phyloP scores from a whole-genome alignment of 2,888 invertebrate genomes.

The Drosophila nr. medialis region DNA sequence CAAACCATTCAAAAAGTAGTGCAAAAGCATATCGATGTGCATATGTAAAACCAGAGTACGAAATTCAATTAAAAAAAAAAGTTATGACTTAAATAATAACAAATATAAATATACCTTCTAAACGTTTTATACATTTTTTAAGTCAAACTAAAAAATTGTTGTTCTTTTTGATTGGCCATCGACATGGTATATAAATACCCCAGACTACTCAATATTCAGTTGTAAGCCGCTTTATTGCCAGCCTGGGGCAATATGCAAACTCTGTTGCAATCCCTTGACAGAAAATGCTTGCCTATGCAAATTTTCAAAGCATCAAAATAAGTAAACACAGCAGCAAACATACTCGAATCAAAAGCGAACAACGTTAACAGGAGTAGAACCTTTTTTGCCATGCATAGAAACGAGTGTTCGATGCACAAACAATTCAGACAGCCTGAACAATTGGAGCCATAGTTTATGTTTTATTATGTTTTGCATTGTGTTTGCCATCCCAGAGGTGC shows the following conservation, averaged over 20 bases:
- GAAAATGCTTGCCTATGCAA: slow-evolving; percentile 70
- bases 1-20: background rate
- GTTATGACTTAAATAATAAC: background rate
- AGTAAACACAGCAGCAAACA: slow-evolving; percentile 26
- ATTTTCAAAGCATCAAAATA: slow-evolving; percentile 43
- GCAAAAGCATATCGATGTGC: background rate
- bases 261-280: slow-evolving; percentile 48
- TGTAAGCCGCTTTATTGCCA: slow-evolving; percentile 43
- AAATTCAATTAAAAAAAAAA: background rate
- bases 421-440: slow-evolving; percentile 40
- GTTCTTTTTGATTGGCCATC: slow-evolving; percentile 22
- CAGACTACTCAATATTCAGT: slow-evolving; percentile 25
- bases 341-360: slow-evolving; percentile 36
- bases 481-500: slow-evolving; percentile 13
- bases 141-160: slow-evolving; percentile 10
- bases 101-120: background rate
- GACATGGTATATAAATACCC: slow-evolving; percentile 8
- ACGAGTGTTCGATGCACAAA: slow-evolving; percentile 33
- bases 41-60: background rate
- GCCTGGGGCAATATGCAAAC: slow-evolving; percentile 61
- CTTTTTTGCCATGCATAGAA: slow-evolving; percentile 26
- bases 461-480: slow-evolving; percentile 31
- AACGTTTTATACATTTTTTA: slow-evolving; percentile 16
- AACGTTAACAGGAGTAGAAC: slow-evolving; percentile 20
- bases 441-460: slow-evolving; percentile 35